Percentiles rank a stretch among this genome's conserved stretches.
phyloP scores from a whole-genome alignment of 2,113 vertebrate genomes.

The Anthoscopus minutus region DNA sequence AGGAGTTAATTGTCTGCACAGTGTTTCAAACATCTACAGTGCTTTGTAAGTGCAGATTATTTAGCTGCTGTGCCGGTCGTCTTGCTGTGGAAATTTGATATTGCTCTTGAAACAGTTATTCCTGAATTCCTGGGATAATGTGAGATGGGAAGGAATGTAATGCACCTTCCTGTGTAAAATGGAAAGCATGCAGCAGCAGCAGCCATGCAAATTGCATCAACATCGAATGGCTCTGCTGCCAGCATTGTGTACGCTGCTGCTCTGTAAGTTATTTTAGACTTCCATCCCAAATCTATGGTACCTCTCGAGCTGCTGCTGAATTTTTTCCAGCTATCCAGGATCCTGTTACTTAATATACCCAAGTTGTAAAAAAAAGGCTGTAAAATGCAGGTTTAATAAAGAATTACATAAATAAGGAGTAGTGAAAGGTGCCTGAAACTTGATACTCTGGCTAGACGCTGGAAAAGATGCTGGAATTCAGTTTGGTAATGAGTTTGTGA shows the following conservation, averaged over 20 bases:
- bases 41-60: neutral
- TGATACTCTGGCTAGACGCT: slow-evolving; percentile 59
- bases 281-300: neutral
- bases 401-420: slow-evolving; percentile 61
- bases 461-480: slow-evolving; percentile 48
- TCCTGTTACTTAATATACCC: slow-evolving; percentile 39
- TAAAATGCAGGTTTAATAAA: slow-evolving; percentile 65
- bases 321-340: slow-evolving; percentile 54
- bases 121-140: neutral
- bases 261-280: slow-evolving; percentile 25
- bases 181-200: neutral
- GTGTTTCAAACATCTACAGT: neutral
- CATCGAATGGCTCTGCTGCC: neutral
- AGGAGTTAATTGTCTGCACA: neutral
- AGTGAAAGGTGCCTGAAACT: slow-evolving; percentile 60
- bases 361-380: slow-evolving; percentile 30
- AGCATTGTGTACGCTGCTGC: neutral
- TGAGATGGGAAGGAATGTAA: neutral
- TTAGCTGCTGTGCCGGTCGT: neutral
- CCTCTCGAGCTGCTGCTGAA: neutral
- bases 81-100: neutral
- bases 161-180: neutral
- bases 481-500: slow-evolving; percentile 49
- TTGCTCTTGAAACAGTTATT: neutral
- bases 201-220: neutral